Base-by-base conservation (phyloP, 2,113 vertebrate genomes). In the Phaethon lepturus region DNA sequence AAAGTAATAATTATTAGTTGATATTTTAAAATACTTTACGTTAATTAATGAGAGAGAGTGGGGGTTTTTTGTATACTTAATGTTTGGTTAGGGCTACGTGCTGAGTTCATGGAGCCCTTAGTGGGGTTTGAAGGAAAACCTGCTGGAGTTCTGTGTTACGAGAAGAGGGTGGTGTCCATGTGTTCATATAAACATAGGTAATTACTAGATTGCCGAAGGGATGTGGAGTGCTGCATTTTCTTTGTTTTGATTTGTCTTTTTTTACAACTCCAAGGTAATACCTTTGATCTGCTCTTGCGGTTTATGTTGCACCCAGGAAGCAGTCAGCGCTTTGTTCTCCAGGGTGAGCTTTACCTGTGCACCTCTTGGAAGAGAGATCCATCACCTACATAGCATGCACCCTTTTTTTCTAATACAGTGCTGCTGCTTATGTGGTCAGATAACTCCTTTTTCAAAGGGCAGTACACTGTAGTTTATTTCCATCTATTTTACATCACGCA, bases 281-380 rank as follows among this genome's bases (percentile, higher is more conserved):
- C 29, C 68, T 96, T 96, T 96, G 88, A 92, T 95, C 19, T 96
- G 76, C n/a, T 40, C 49, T 6, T 42, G 69, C 26, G 91, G 76
- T 59, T 93, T 83, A 42, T 7, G 44, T 49, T n/a, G 58, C 28
- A 10, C 25, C 53, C 67, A 58, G 63, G 62, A 71, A 50, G 67
- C 63, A 76, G 17, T 19, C 59, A 40, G 62, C 0, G 0, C 79
- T 42, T 35, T 64, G 38, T 33, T 81, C 59, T 84, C 17, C 11
- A 18, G 49, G 59, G 19, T 31, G 71, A 88, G 67, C n/a, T 90
- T 55, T 80, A 11, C 60, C 45, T 38, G 20, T 38, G 66, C 26
- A 29, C 64, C 31, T 71, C 19, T 16, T 60, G 14, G 44, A 52
- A 67, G 76, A 14, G 38, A 77, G 13, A 12, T 7, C 1, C 58